Percentiles rank a stretch among this genome's conserved stretches.
Conservation (phyloP, 2,888 invertebrate species). For the Drosophila nigricruria region DNA sequence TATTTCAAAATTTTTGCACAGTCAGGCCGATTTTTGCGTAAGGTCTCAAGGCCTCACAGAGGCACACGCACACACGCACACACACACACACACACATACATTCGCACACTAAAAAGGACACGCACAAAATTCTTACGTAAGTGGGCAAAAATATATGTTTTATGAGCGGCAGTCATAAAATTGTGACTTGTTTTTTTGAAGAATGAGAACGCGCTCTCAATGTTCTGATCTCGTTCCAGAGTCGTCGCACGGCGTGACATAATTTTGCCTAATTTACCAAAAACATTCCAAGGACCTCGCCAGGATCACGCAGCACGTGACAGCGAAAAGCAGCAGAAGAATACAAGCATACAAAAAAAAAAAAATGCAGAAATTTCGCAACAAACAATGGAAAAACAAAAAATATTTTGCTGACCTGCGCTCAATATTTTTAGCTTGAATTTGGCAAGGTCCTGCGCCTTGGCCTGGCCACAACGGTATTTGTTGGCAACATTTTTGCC, state of each 20-base stretch:
- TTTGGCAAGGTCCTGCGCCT: constrained; percentile 55
- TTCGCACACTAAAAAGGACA: constrained; percentile 52
- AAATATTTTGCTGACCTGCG: constrained; percentile 24
- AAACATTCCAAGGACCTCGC: constrained; percentile 60
- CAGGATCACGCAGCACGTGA: constrained; percentile 68
- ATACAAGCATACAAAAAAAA: constrained; percentile 2
- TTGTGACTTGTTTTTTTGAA: constrained; percentile 43
- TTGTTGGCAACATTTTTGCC: constrained; percentile 7
- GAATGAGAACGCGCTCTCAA: constrained; percentile 77
- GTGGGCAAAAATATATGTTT: constrained; percentile 61
- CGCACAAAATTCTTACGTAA: constrained; percentile 70
- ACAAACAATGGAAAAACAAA: constrained; percentile 14
- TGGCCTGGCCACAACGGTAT: background rate
- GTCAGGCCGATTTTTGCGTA: constrained; percentile 68
- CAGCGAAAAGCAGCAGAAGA: constrained; percentile 46
- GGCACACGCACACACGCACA: constrained; percentile 18
- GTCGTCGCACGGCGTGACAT: constrained; percentile 69
- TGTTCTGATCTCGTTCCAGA: constrained; percentile 79
- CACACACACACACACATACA: constrained; percentile 27
- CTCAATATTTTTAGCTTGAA: constrained; percentile 65
- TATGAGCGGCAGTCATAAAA: constrained; percentile 67
- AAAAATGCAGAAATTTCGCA: constrained; percentile 29
- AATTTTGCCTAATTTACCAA: constrained; percentile 74
- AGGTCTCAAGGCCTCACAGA: constrained; percentile 63
- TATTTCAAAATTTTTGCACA: constrained; percentile 40